These are phyloP conservation scores for Dryoscopus gambensis DNA, from an alignment of 2,113 vertebrate species.

Conservation along the genomic window DNA sequence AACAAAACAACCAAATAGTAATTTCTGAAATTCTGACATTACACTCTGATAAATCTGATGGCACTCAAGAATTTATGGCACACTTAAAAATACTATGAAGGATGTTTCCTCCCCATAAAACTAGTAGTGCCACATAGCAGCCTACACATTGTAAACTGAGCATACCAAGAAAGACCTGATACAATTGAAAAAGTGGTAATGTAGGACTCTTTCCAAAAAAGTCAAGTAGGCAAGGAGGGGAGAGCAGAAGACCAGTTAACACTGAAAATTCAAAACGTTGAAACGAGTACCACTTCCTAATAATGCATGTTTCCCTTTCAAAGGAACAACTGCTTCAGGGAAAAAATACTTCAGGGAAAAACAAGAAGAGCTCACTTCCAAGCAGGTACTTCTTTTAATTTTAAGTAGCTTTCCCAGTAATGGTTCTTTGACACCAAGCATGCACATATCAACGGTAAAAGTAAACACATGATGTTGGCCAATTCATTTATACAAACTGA, in stretches of 20 bases:
- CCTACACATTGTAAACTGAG: background rate
- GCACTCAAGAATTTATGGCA: background rate
- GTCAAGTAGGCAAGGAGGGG: background rate
- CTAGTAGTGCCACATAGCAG: background rate
- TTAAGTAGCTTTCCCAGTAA: background rate
- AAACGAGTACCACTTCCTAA: background rate
- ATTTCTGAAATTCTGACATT: background rate
- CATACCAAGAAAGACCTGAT: background rate
- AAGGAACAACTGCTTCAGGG: background rate
- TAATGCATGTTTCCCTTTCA: background rate
- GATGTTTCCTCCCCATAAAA: background rate
- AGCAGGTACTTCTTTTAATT: background rate
- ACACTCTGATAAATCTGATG: background rate
- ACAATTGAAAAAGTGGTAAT: background rate
- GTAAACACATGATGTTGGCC: background rate
- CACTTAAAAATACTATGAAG: background rate
- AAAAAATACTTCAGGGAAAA: background rate
- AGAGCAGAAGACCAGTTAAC: background rate
- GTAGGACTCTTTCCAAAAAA: background rate
- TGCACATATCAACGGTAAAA: background rate
- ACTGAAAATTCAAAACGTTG: fast-evolving
- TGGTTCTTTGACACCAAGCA: background rate
- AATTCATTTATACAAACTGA: background rate
- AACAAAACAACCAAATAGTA: background rate
- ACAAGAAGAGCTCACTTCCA: background rate